Base-by-base conservation (phyloP, 37 sponge, comb jelly and placozoan species). In the Haliclona indistincta region DNA sequence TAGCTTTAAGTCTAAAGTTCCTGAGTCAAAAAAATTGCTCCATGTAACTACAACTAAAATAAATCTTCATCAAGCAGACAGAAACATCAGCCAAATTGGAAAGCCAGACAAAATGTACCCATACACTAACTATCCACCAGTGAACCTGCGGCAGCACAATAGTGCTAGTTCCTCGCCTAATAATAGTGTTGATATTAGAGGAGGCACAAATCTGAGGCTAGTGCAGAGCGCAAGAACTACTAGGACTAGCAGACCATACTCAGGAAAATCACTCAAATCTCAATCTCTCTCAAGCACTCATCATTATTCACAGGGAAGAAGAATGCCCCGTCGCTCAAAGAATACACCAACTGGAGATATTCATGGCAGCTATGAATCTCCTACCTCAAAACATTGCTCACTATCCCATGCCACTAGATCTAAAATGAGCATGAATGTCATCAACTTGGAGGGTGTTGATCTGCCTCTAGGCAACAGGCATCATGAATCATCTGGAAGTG, bases 91-190 rank as follows among this genome's bases (percentile, higher is more conserved):
- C 2, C 54, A 54, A 30, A 52, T 85, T 53, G 91, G 91, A 11
- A 85, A 72, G 25, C 91, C 91, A 29, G 71, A 62, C 36, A 77
- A 76, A n/a, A 74, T 90, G 56, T 81, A 81, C 35, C 91, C 86
- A 15, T 90, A 90, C 72, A 67, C 78, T 11, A 90, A 90, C 49
- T 77, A 85, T 43, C 82, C 82, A 3, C 53, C 62, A 15, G 47
- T 11, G 4, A 33, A 11, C 17, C n/a, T 32, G 49, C 20, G 26
- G 7, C 13, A 58, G 7, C 22, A n/a, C 23, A 20, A 26, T 58
- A 20, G 26, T 25, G 38, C 35, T 39, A 29, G 68, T 67, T 67
- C 56, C 36, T 38, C 61, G 51, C 38, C 43, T 23, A 56, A n/a
- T 23, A 15, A n/a, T 35, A 65, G 17, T 20, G 25, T 38, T 13